phyloP scores from a whole-genome alignment of 1,140 invertebrate genomes.

The Anthonomus grandis region DNA sequence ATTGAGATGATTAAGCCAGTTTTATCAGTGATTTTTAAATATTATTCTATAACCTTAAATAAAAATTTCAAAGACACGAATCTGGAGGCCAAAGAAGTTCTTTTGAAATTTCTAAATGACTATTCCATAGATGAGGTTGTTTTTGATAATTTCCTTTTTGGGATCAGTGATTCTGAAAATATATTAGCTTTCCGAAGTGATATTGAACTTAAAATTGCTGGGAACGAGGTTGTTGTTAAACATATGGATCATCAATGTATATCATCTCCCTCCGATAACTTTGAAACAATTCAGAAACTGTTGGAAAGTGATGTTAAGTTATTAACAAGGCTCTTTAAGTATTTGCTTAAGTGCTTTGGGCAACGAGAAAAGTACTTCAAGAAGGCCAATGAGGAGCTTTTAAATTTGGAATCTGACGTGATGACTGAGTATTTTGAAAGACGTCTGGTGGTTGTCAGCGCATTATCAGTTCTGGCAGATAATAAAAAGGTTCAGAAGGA shows the following conservation, averaged over 20 bases:
- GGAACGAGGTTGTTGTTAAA: slow-evolving; percentile 17
- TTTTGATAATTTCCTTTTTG: slow-evolving; percentile 40
- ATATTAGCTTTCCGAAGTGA: slow-evolving; percentile 27
- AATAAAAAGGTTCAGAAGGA: slow-evolving; percentile 46
- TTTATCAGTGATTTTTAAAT: slow-evolving; percentile 31
- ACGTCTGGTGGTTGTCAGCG: slow-evolving; percentile 32
- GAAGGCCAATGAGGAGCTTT: slow-evolving; percentile 25
- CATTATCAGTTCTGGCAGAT: slow-evolving; percentile 43
- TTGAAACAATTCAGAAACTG: slow-evolving; percentile 23
- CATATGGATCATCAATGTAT: slow-evolving; percentile 9
- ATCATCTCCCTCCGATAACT: neutral
- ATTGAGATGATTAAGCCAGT: slow-evolving; percentile 28
- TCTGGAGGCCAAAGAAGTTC: slow-evolving; percentile 31
- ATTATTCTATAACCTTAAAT: slow-evolving; percentile 31
- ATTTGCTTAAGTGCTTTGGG: slow-evolving; percentile 30
- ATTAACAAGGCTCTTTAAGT: slow-evolving; percentile 25
- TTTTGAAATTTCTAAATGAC: slow-evolving; percentile 29
- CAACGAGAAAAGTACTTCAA: slow-evolving; percentile 31
- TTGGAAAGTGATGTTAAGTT: slow-evolving; percentile 16
- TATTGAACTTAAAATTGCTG: slow-evolving; percentile 16
- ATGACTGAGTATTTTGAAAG: slow-evolving; percentile 31
- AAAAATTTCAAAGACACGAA: slow-evolving; percentile 19
- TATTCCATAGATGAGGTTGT: slow-evolving; percentile 12
- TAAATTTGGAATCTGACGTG: slow-evolving; percentile 29
- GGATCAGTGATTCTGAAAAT: slow-evolving; percentile 7